Base-by-base conservation (phyloP, 2,888 invertebrate genomes). In the Hesperia comma region DNA sequence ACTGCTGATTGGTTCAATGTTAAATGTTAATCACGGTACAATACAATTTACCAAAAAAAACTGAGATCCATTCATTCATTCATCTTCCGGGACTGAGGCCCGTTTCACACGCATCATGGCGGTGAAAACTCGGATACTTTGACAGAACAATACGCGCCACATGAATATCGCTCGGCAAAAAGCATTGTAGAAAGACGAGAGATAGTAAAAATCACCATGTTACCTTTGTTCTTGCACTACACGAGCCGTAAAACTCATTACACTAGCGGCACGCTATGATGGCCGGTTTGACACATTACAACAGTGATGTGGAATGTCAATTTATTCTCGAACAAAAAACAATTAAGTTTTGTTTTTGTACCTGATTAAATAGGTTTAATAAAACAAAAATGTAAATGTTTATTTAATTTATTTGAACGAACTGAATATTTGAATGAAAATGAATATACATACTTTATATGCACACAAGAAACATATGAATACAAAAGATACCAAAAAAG, bases 41-140 rank as follows among this genome's bases (percentile, higher is more conserved):
- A 26, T 26, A 26, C 26, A 26, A 72, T 71, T 71, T 68, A 60
- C 64, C 63, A 73, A 79, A 81, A 78, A 81, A 77, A 66, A 68
- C 57, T 57, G 70, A 75, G 72, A 72, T 72, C 68, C 68, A 66
- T 41, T 54, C 54, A 66, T 60, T 43, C 77, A 61, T 55, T 46
- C 77, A 77, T 72, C 77, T 86, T 84, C 86, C 87, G 86, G 84
- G 81, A 80, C 73, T 74, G 72, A 79, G 81, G 74, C 82, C 82
- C 71, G 75, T 69, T 76, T 77, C 76, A 55, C 75, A 76, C 74
- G 75, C 70, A 69, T 72, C 69, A 70, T 56, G 74, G 75, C 76
- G 71, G 70, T 56, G 75, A 76, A 74, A 77, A 64, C 72, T 70
- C 73, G 58, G 67, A 71, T 71, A 73, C 66, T 63, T 63, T 74